Evolutionary conservation across 2,888 invertebrate genomes (phyloP).

Genomic region (Erpobdella octoculata): DNA sequence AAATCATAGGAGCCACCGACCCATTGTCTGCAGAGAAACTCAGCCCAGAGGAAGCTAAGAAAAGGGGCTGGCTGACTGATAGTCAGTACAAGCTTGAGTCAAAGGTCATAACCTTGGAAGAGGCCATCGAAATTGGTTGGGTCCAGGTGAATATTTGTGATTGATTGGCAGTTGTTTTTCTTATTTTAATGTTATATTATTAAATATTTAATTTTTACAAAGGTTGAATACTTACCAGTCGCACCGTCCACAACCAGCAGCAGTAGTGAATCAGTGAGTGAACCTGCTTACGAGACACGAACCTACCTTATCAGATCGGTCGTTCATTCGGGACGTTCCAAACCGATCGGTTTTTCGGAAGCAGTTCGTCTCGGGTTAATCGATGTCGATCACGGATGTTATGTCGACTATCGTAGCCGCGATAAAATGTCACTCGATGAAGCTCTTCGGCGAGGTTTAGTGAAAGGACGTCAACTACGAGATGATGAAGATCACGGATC

Average conservation of each 20-base stretch:
- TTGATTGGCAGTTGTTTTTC: background rate
- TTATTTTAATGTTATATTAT: background rate
- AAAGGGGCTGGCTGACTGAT: slow-evolving; percentile 9
- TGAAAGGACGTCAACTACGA: slow-evolving; percentile 13
- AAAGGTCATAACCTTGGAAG: slow-evolving; percentile 2
- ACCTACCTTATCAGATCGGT: slow-evolving; percentile 15
- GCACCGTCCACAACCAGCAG: too few species aligned
- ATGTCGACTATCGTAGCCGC: background rate
- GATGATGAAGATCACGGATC: background rate
- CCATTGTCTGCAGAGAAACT: slow-evolving; percentile 16
- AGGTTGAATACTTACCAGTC: background rate
- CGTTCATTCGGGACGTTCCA: background rate
- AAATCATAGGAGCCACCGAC: background rate
- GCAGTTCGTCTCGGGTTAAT: background rate
- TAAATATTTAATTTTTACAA: background rate
- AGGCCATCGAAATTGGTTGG: slow-evolving; percentile 23
- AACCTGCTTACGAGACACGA: slow-evolving; percentile 10
- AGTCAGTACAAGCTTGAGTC: background rate
- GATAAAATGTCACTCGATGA: slow-evolving; percentile 15
- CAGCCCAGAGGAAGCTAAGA: background rate
- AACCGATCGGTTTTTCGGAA: slow-evolving; percentile 5
- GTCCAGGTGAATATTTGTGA: slow-evolving; percentile 5
- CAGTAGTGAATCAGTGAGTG: background rate
- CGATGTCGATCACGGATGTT: slow-evolving; percentile 22
- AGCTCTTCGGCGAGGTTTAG: slow-evolving; percentile 5